phyloP scores from a whole-genome alignment of 2,888 invertebrate genomes.

The Clusia tigrina region DNA sequence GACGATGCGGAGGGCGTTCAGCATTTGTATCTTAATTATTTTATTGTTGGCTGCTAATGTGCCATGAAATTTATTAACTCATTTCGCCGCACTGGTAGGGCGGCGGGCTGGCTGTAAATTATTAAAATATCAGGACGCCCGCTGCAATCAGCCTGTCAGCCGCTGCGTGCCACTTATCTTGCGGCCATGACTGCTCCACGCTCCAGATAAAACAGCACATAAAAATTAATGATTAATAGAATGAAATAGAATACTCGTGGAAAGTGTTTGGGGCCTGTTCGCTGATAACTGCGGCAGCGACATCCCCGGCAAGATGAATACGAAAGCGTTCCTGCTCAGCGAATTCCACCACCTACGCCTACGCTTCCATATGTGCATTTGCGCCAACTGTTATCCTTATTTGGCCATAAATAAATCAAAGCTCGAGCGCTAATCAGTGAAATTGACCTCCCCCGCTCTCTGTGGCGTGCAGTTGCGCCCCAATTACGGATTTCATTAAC shows the following conservation, averaged over 20 bases:
- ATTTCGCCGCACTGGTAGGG: not conserved
- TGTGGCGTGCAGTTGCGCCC: too few relatives aligned
- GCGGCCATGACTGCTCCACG: not conserved
- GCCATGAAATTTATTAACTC: constrained; percentile 49
- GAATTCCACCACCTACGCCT: not conserved
- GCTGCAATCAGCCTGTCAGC: too few relatives aligned
- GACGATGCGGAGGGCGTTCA: not conserved
- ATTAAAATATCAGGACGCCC: too few relatives aligned
- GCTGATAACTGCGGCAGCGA: not conserved
- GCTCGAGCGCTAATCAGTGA: constrained; percentile 41
- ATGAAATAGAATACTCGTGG: constrained; percentile 26
- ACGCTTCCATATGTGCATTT: not conserved
- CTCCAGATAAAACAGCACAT: constrained; percentile 21
- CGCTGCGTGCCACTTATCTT: not conserved
- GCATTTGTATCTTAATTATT: constrained; percentile 42
- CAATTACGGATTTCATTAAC: constrained; percentile 60
- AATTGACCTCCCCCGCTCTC: too few relatives aligned
- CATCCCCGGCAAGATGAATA: too few relatives aligned
- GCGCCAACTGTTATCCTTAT: not conserved
- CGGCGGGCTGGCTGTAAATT: not conserved
- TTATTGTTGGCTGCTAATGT: constrained; percentile 52
- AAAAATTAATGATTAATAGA: constrained; percentile 39
- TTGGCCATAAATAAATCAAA: constrained; percentile 39
- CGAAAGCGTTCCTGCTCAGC: too few relatives aligned
- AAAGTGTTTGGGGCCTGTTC: not conserved